Percentiles rank a stretch among this genome's conserved stretches.
Conservation (phyloP, 92 coral and sea anemone species). For the Bergia puertoricense region DNA sequence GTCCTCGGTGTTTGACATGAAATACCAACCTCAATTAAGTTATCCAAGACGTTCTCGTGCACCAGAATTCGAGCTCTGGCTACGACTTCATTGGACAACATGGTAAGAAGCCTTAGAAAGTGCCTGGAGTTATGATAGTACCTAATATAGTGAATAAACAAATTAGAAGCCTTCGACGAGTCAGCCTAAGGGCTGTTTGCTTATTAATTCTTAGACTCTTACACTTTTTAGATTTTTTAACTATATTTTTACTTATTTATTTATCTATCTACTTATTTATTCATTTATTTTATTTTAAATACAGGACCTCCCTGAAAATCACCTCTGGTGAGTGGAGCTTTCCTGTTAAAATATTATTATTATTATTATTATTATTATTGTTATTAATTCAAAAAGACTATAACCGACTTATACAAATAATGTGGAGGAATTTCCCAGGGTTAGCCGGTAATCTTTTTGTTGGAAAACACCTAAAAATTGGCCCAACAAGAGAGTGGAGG, state of each 20-base stretch:
- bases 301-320: too few relatives aligned
- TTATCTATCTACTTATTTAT: too few relatives aligned
- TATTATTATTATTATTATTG: too few relatives aligned
- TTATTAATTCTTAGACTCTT: too few relatives aligned
- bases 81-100: conserved; percentile 97
- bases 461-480: not conserved
- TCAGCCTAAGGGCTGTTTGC: not conserved
- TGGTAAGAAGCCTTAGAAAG: conserved; percentile 82
- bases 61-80: conserved; percentile 89
- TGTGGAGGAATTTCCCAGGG: not conserved
- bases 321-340: too few relatives aligned
- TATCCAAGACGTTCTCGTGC: conserved; percentile 84
- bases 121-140: conserved; percentile 89
- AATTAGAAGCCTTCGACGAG: not conserved
- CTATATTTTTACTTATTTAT: too few relatives aligned
- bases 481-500: not conserved
- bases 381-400: too few relatives aligned
- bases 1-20: not conserved
- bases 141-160: conserved; percentile 34
- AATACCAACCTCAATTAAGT: conserved; percentile 76
- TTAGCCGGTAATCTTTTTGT: not conserved
- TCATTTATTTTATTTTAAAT: too few relatives aligned
- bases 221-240: too few relatives aligned
- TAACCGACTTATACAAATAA: not conserved
- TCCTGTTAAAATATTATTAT: too few relatives aligned